Conservation (phyloP, 2,888 invertebrate genomes). For the Petrolisthes cinctipes region DNA sequence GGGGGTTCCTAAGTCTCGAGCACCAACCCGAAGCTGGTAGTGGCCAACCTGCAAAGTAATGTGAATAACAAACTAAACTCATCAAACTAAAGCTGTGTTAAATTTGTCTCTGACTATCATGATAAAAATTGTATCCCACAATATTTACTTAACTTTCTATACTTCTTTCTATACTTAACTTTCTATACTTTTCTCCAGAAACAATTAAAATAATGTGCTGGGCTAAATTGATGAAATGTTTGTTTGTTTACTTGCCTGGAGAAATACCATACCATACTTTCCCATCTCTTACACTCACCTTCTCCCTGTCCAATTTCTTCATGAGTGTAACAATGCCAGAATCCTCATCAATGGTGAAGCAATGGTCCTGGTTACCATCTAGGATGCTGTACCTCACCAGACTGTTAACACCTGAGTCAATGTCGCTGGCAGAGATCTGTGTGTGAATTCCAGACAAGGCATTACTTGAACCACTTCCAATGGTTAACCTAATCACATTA, state of each 20-base stretch:
- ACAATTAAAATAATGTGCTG: not conserved
- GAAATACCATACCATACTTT: not conserved
- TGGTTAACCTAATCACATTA: too few species aligned
- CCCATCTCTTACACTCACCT: conserved; percentile 67
- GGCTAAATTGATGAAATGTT: not conserved
- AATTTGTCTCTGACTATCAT: too few species aligned
- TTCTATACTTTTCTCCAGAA: too few species aligned
- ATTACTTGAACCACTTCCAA: too few species aligned
- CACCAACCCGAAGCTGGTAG: conserved; percentile 46
- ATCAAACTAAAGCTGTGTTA: too few species aligned
- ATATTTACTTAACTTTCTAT: too few species aligned
- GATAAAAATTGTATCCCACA: too few species aligned
- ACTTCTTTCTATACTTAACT: too few species aligned
- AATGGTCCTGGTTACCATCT: conserved; percentile 75
- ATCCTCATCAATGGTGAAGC: conserved; percentile 84
- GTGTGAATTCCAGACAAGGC: too few species aligned
- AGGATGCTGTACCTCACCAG: conserved; percentile 76
- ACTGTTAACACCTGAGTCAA: conserved; percentile 55
- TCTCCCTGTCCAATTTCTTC: conserved; percentile 88
- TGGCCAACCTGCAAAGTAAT: conserved; percentile 20
- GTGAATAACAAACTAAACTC: too few species aligned
- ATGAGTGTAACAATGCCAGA: conserved; percentile 89
- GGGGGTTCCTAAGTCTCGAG: conserved; percentile 52
- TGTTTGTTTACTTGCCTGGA: not conserved
- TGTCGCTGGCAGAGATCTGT: conserved; percentile 61